Percentiles rank a stretch among this genome's conserved stretches.
Evolutionary conservation across 2,888 invertebrate genomes (phyloP).

Genomic region (Lochmaea capreae): DNA sequence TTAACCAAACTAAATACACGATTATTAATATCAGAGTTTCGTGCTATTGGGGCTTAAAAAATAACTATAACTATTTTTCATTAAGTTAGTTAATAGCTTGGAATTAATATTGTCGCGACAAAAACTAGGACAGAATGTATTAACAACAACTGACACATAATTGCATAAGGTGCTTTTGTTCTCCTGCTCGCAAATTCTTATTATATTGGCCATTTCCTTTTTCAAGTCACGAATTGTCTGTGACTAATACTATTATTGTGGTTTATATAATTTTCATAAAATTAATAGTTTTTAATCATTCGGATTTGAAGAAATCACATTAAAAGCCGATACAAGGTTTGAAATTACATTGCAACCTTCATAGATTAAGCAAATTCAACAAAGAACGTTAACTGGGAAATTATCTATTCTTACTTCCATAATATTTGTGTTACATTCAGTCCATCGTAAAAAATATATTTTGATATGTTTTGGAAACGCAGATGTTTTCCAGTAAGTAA

Average conservation of each 20-base stretch:
- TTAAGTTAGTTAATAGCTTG: not conserved
- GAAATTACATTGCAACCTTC: slow-evolving; percentile 5
- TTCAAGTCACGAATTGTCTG: slow-evolving; percentile 6
- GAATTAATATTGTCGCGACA: not conserved
- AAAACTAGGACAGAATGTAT: not conserved
- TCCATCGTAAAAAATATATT: no score
- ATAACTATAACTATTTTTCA: no score
- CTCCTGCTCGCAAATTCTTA: not conserved
- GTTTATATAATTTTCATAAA: not conserved
- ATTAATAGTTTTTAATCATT: not conserved
- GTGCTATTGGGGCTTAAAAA: no score
- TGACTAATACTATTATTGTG: not conserved
- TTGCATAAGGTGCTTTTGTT: slow-evolving; percentile 4
- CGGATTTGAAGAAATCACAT: not conserved
- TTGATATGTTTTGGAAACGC: no score
- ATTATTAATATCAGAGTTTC: no score
- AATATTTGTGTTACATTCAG: no score
- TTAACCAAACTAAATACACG: no score
- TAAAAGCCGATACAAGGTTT: not conserved
- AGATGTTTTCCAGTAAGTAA: no score
- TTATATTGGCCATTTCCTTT: slow-evolving; percentile 7
- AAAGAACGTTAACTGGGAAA: not conserved
- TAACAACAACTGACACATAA: not conserved
- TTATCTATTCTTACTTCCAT: not conserved
- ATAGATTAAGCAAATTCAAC: not conserved